Percentiles rank a stretch among this genome's conserved stretches.
Conservation (phyloP, 2,113 vertebrate genomes). For the Semnornis frantzii region DNA sequence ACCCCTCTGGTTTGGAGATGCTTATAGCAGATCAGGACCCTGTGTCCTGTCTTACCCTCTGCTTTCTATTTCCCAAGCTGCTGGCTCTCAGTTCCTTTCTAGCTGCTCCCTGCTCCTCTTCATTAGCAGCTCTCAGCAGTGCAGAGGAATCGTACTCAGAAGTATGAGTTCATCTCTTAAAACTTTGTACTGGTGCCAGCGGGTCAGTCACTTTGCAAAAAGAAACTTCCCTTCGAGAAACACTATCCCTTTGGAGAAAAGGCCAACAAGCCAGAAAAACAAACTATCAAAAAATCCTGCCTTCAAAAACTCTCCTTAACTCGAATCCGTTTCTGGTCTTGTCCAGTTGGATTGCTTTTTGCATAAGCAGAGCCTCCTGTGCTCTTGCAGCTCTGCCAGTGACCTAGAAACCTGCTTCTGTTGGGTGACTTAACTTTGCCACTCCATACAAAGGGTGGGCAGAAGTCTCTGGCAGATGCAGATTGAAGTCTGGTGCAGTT, state of each 20-base stretch:
- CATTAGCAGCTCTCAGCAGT: slow-evolving; percentile 50
- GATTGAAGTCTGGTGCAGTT: neutral
- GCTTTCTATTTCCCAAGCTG: neutral
- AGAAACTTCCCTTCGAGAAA: slow-evolving; percentile 70
- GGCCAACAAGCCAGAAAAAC: slow-evolving; percentile 67
- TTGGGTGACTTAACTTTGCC: neutral
- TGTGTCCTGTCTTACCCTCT: neutral
- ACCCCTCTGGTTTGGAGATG: neutral
- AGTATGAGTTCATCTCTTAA: slow-evolving; percentile 70
- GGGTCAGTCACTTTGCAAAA: slow-evolving; percentile 52
- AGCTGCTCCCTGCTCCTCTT: slow-evolving; percentile 38
- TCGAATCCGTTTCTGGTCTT: neutral
- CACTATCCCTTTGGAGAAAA: slow-evolving; percentile 60
- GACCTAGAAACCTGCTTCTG: slow-evolving; percentile 26
- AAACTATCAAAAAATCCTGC: slow-evolving; percentile 57
- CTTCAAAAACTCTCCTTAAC: slow-evolving; percentile 7
- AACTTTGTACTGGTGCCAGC: slow-evolving; percentile 56
- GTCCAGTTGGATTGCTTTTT: neutral
- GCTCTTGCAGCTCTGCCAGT: neutral
- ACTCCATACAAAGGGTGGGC: neutral
- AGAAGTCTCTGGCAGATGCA: neutral
- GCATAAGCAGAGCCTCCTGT: neutral
- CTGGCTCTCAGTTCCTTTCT: neutral
- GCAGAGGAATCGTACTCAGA: slow-evolving; percentile 10
- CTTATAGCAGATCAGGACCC: neutral